Conservation (phyloP, 2,797 vertebrate genomes). For the Taeniopygia guttata region DNA sequence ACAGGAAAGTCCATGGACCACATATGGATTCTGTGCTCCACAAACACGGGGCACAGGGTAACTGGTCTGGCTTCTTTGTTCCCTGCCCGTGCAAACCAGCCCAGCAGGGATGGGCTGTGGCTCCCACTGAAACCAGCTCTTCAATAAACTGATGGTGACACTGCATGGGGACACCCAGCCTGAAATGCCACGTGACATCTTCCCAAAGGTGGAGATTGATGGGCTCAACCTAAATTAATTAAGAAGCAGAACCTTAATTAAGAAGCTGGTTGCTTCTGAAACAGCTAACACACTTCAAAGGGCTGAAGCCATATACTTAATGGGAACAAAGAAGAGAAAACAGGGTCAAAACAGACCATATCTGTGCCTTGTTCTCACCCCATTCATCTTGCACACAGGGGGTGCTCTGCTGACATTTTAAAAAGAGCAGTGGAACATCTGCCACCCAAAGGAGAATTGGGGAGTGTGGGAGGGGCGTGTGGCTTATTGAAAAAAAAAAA, state of each 20-base stretch:
- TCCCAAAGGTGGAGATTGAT: constrained; percentile 21
- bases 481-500: constrained; percentile 11
- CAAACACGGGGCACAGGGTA: not conserved
- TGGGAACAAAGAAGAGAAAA: constrained; percentile 39
- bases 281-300: constrained; percentile 39
- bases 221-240: constrained; percentile 24
- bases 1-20: not conserved
- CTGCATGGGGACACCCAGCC: not conserved
- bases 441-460: constrained; percentile 5
- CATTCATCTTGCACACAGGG: not conserved
- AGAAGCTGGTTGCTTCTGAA: constrained; percentile 34
- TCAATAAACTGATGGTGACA: not conserved
- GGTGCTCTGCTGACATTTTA: constrained; percentile 42
- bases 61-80: not conserved
- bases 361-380: not conserved
- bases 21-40: not conserved
- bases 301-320: not conserved
- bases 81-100: not conserved
- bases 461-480: not conserved
- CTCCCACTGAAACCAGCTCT: not conserved
- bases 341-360: not conserved
- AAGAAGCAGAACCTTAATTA: constrained; percentile 42
- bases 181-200: not conserved
- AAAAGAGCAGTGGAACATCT: constrained; percentile 44
- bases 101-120: not conserved